A percentile compares a stretch with the other conserved stretches of the same genome.
phyloP scores from a whole-genome alignment of 2,113 vertebrate genomes.

The Columba janthina region DNA sequence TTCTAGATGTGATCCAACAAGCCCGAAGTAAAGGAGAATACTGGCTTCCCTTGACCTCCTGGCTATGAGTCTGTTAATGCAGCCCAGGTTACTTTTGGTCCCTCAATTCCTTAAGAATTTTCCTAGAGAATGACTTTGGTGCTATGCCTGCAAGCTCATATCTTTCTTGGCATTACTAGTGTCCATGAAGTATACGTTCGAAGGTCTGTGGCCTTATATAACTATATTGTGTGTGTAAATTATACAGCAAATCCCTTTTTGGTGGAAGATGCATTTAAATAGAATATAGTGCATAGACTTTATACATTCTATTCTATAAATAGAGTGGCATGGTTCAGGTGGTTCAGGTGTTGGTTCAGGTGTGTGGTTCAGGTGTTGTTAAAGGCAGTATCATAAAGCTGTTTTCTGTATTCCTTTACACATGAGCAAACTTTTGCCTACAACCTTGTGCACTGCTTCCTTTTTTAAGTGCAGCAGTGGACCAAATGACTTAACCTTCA shows the following conservation, averaged over 20 bases:
- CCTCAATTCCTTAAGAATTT: background rate
- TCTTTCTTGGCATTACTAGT: background rate
- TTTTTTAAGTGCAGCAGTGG: background rate
- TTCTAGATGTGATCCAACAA: background rate
- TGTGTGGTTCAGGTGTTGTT: background rate
- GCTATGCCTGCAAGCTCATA: background rate
- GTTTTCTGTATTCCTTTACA: background rate
- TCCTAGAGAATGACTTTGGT: background rate
- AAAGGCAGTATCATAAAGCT: background rate
- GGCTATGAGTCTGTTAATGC: background rate
- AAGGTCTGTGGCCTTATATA: background rate
- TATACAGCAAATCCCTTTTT: background rate
- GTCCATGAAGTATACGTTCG: fast-evolving
- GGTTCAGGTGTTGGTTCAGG: background rate
- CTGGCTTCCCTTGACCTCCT: background rate
- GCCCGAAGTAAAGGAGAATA: background rate
- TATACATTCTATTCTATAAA: background rate
- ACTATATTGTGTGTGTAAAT: background rate
- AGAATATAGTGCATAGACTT: background rate
- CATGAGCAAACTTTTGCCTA: background rate
- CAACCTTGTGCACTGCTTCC: background rate
- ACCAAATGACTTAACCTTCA: background rate
- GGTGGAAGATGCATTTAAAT: background rate
- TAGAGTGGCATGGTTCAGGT: background rate
- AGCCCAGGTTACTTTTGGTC: background rate